Evolutionary conservation across 2,797 vertebrate species (phyloP).

Genomic region (Emydoidea blandingii): DNA sequence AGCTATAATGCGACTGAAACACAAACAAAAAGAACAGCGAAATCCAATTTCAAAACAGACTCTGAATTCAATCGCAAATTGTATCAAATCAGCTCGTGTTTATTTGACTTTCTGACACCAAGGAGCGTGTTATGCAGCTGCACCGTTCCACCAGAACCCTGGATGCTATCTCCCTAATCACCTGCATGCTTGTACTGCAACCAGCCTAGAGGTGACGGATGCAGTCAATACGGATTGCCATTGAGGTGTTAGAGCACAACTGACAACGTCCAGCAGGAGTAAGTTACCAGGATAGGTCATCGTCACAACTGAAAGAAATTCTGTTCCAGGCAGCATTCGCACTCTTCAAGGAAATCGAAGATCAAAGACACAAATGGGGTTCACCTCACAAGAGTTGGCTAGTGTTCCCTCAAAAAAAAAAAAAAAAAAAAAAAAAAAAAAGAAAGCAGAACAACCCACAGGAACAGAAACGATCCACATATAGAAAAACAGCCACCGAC

Average conservation of each 20-base stretch:
- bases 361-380: background rate
- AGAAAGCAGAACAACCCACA: background rate
- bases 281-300: slow-evolving; percentile 43
- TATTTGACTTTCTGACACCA: background rate
- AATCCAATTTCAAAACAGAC: slow-evolving; percentile 4
- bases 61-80: background rate
- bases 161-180: background rate
- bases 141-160: background rate
- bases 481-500: slow-evolving; percentile 44
- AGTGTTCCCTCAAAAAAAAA: background rate
- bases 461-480: background rate
- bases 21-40: background rate
- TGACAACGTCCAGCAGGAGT: slow-evolving; percentile 25
- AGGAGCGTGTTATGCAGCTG: background rate
- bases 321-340: background rate
- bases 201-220: slow-evolving; percentile 28
- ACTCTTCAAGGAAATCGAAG: background rate
- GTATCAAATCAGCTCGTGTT: background rate
- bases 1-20: background rate
- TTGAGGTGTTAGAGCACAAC: slow-evolving; percentile 47
- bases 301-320: background rate
- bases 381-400: background rate
- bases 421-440: background rate
- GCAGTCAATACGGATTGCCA: slow-evolving; percentile 25
- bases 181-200: slow-evolving; percentile 38